Evolutionary conservation across 2,888 invertebrate species (phyloP), one percentile per base, ranked within the genome.

Genomic region (Koerneria pararmatus): DNA sequence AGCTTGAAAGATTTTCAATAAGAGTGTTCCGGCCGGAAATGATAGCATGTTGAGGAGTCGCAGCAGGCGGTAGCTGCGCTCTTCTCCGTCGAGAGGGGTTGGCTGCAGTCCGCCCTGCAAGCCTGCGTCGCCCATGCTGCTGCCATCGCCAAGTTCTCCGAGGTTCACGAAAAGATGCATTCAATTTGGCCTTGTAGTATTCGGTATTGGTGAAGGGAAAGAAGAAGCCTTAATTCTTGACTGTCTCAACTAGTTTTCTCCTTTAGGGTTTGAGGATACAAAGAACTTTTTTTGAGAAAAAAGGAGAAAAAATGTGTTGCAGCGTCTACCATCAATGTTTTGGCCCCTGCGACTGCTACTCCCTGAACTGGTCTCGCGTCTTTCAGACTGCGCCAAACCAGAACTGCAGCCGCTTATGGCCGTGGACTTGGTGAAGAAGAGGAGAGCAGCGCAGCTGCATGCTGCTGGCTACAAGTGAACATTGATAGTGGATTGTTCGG

Each of bases 321-420:
- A 63, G 63, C 63, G 63, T n/a, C 63, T 63, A 6, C 63, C 63
- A 24, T 35, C 63, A 5, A 62, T 51, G 11, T 54, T 92, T 84
- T 93, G 93, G 92, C 88, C 90, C 49, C 92, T 90, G 83, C 87
- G 88, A 34, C 89, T 90, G 73, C 85, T 95, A 70, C 86, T 97
- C 11, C 82, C 82, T 6, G 80, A 88, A 70, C 89, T 95, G 82
- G 88, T 89, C 35, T 87, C 88, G 74, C 87, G 90, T 68, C 87
- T 95, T 77, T 89, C 90, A 70, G 89, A 91, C 83, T 93, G 93
- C 84, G 91, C 91, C 67, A 88, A 90, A 11, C 86, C 88, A 0
- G 93, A 93, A 76, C 86, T 95, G 65, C 86, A 89, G 37, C 89
- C 90, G 15, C 87, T 97, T 27, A 89, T 95, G 89, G 91, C 92